Base-by-base conservation (phyloP, 2,888 invertebrate genomes). In the Periphyllus acericola region DNA sequence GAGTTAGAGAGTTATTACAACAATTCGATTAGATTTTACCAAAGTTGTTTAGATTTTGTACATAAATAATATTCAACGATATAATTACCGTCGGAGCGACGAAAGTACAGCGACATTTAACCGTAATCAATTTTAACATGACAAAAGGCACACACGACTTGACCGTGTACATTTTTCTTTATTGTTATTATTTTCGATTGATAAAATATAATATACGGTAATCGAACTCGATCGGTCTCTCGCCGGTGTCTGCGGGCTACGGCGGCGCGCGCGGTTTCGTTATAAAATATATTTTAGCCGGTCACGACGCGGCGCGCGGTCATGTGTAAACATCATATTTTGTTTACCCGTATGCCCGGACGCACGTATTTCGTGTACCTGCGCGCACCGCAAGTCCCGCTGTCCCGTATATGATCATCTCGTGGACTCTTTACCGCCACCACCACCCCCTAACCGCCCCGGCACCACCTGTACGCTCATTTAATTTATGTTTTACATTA, bases 261-360 rank as follows among this genome's bases (percentile, higher is more conserved):
- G 32, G 8, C 29, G 5, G 17, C 66, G 21, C 68, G 11, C 46
- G 71, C 46, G 83, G 60, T 84, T 85, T 68, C 78, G 52, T 85
- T 78, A 85, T 60, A 78, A 52, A n/a, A n/a, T n/a, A 78, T 71
- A 86, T 86, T n/a, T 78, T 85, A 78, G 78, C 34, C 6, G 78
- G 79, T 86, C 85, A 86, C 85, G 85, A 86, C 71, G 71, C 36
- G 36, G 36, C 36, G n/a, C n/a, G 71, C 71, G n/a, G 78, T 17
- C 55, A 71, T 71, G 84, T 84, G 76, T 76, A 84, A 84, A 84
- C 76, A 76, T 66, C 32, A 46, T 11, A 14, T 9, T 36, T 36
- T 36, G 6, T 36, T 5, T 36, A 66, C 60, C 29, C 21, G 40
- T 34, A 66, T 60, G 66, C 32, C 75, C 40, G 36, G 74, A 36